These are phyloP conservation scores for Drosophila stalkeri DNA, from an alignment of 2,888 invertebrate species.

Conservation along the genomic window DNA sequence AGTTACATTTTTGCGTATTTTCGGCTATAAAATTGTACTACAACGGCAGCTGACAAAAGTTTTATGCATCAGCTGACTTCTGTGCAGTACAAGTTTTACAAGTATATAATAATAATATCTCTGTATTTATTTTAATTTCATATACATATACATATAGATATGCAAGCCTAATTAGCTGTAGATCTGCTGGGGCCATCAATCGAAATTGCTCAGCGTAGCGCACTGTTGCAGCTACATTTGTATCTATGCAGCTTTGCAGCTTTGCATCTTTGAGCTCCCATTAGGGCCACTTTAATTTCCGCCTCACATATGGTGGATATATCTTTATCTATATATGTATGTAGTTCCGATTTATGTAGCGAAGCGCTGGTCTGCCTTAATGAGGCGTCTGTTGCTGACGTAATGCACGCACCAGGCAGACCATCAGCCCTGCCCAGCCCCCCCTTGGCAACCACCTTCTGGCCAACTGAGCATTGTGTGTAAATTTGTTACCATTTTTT, in stretches of 20 bases:
- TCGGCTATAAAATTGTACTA: slow-evolving; percentile 64
- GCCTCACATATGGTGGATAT: slow-evolving; percentile 52
- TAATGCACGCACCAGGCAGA: slow-evolving; percentile 64
- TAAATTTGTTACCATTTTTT: slow-evolving; percentile 76
- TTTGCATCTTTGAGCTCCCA: slow-evolving; percentile 44
- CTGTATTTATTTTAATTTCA: background rate
- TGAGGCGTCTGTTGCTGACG: slow-evolving; percentile 66
- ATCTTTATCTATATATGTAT: slow-evolving; percentile 24
- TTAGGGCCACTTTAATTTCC: slow-evolving; percentile 63
- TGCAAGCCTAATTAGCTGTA: slow-evolving; percentile 40
- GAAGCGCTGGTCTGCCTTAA: slow-evolving; percentile 49
- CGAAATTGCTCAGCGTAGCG: slow-evolving; percentile 20
- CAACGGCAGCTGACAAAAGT: slow-evolving; percentile 48
- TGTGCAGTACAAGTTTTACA: background rate
- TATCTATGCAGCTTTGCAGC: slow-evolving; percentile 21
- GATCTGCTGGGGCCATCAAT: slow-evolving; percentile 24
- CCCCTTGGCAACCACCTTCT: slow-evolving; percentile 1
- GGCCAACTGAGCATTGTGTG: slow-evolving; percentile 72
- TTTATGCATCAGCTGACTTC: slow-evolving; percentile 48
- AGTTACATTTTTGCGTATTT: slow-evolving; percentile 51
- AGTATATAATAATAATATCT: background rate
- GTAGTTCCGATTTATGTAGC: slow-evolving; percentile 65
- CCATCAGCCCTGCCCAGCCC: background rate
- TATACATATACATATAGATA: background rate
- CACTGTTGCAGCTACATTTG: slow-evolving; percentile 31